Conservation (phyloP, 1,140 invertebrate genomes). For the Adoxophyes honmai region DNA sequence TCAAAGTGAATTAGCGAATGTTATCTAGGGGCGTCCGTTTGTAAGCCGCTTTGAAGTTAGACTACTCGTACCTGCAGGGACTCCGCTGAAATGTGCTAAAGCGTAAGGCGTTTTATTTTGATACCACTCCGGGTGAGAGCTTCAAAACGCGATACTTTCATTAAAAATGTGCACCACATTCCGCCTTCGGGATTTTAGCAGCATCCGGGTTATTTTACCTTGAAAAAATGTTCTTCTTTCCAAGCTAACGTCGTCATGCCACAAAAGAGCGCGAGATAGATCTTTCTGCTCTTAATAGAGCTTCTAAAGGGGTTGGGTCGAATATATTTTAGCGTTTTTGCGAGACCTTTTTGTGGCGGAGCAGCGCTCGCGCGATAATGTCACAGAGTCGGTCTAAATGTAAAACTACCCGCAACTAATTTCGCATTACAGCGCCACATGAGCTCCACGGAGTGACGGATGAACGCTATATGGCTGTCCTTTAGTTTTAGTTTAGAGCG, state of each 20-base stretch:
- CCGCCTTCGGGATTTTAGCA: background rate
- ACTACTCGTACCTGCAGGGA: constrained; percentile 42
- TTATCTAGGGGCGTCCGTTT: constrained; percentile 68
- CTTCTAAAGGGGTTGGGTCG: constrained; percentile 29
- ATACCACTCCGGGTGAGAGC: constrained; percentile 28
- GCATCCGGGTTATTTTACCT: background rate
- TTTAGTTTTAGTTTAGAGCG: background rate
- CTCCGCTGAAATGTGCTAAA: constrained; percentile 50
- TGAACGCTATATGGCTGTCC: constrained; percentile 2
- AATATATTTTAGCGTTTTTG: constrained; percentile 28
- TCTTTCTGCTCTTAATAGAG: constrained; percentile 34
- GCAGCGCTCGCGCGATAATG: constrained; percentile 26
- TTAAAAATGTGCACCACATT: constrained; percentile 12
- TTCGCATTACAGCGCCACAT: constrained; percentile 10
- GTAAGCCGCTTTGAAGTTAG: constrained; percentile 67
- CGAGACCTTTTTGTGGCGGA: constrained; percentile 23
- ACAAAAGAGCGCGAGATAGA: constrained; percentile 27
- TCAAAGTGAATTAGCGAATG: constrained; percentile 72
- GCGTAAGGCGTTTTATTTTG: constrained; percentile 44
- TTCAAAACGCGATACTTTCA: constrained; percentile 4
- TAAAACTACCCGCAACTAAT: constrained; percentile 23
- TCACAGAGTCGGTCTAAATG: constrained; percentile 26
- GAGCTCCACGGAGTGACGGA: background rate
- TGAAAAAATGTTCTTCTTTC: constrained; percentile 16
- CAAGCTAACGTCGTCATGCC: constrained; percentile 16